Evolutionary conservation across 2,888 invertebrate species (phyloP).

Genomic region (Gymnosoma rotundatum): DNA sequence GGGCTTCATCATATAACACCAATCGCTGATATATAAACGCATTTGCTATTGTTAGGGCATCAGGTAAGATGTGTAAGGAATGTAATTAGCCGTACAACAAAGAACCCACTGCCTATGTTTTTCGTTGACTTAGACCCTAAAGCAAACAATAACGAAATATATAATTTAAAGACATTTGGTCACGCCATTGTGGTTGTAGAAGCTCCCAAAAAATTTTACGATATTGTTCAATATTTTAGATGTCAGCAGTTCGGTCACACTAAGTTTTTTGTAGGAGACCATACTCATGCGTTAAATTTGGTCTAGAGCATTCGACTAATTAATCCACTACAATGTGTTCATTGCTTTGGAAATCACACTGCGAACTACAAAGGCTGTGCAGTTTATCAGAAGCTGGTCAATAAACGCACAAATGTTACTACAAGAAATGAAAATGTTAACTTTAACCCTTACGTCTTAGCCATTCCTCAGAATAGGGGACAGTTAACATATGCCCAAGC

Average conservation of each 20-base stretch:
- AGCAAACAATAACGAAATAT: background rate
- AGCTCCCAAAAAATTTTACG: constrained; percentile 26
- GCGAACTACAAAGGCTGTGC: too few relatives aligned
- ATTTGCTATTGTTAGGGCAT: too few relatives aligned
- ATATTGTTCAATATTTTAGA: constrained; percentile 43
- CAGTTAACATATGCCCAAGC: constrained; percentile 13
- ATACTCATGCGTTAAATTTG: background rate
- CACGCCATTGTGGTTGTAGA: constrained; percentile 1
- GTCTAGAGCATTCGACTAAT: constrained; percentile 4
- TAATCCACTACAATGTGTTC: background rate
- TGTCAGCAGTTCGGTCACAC: constrained; percentile 53
- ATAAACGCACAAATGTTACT: too few relatives aligned
- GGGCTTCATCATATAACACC: too few relatives aligned
- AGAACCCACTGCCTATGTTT: too few relatives aligned
- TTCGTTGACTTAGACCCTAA: background rate
- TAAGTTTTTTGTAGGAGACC: constrained; percentile 11
- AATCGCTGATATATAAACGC: too few relatives aligned
- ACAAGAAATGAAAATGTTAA: too few relatives aligned
- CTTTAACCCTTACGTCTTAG: too few relatives aligned
- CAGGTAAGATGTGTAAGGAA: too few relatives aligned
- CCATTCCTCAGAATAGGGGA: background rate
- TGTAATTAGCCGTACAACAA: too few relatives aligned
- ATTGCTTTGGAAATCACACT: too few relatives aligned
- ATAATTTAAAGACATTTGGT: background rate
- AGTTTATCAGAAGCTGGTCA: too few relatives aligned